Percentiles rank a stretch among this genome's conserved stretches.
phyloP scores from a whole-genome alignment of 30 jellyfish, hydroid and myxozoan species.

The Nemopilema nomurai region DNA sequence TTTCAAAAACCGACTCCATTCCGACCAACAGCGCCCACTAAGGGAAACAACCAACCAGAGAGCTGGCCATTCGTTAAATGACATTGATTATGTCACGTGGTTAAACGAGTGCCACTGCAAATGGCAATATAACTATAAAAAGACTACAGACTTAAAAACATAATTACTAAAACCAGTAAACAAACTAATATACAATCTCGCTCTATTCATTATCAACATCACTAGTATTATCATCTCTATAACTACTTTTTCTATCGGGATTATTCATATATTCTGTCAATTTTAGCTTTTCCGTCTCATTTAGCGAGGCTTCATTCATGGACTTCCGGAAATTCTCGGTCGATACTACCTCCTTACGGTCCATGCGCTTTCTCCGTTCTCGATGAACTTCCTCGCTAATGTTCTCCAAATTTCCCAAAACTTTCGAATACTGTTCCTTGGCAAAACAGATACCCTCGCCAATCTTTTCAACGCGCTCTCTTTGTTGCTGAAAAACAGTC shows the following conservation, averaged over 20 bases:
- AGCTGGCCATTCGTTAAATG: no score
- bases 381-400: constrained; percentile 93
- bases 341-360: constrained; percentile 2
- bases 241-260: not conserved
- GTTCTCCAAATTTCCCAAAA: constrained; percentile 70
- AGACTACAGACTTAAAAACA: not conserved
- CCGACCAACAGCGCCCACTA: no score
- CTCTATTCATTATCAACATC: not conserved
- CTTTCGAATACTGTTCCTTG: constrained; percentile 71
- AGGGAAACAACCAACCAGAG: no score
- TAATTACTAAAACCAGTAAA: no score
- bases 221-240: not conserved
- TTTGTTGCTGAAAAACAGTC: constrained; percentile 59
- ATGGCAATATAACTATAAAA: not conserved
- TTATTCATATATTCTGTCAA: constrained; percentile 26
- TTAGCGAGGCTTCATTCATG: constrained; percentile 51
- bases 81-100: no score
- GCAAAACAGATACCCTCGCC: constrained; percentile 76
- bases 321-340: constrained; percentile 26
- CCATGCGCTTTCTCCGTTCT: constrained; percentile 41
- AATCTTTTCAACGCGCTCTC: constrained; percentile 73
- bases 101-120: no score
- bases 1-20: no score
- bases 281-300: constrained; percentile 32
- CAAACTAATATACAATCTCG: not conserved